Evolutionary conservation across 1,140 invertebrate species (phyloP), one percentile per base, ranked within the genome.

Genomic region (Procambarus virginalis): DNA sequence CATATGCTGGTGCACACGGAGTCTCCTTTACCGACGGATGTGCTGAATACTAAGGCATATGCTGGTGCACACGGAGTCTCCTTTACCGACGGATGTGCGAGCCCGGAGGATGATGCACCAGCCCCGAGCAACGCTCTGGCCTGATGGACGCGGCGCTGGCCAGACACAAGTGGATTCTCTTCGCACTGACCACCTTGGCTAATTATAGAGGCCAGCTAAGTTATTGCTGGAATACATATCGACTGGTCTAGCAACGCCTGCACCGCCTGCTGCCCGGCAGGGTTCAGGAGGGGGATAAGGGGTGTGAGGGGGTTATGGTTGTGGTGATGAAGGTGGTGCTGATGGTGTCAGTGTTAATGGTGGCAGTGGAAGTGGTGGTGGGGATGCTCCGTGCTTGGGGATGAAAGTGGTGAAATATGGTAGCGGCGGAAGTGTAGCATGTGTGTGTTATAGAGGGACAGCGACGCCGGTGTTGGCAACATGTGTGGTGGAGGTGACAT

Each of bases 211-310:
- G 22, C n/a, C 4, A 4, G 22, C n/a, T 73, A 73, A 73, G 68
- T 73, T 73, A 73, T 73, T 34, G 68, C 68, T 34, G 68, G 68
- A 73, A 73, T 73, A 73, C 68, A 20, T 73, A 22, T 34, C 68
- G 51, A 14, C 60, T 10, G 60, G 14, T 14, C 12, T 64, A 5
- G 60, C 12, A 14, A 17, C 60, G 34, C 68, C 68, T n/a, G 12
- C 14, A 14, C 14, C 14, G n/a, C 34, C 68, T 73, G 68, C 22
- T n/a, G 60, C 20, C 17, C 8, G n/a, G 22, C 51, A 34, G 68
- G n/a, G n/a, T 73, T 22, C n/a, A 4, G 22, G 22, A 22, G 14
- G 68, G n/a, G 68, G 34, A 34, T 34, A 34, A 34, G 34, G 34
- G 34, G 64, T 68, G 68, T 2, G 14, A 10, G 22, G 14, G 68